Evolutionary conservation across 1,140 invertebrate genomes (phyloP).

Genomic region (Temnothorax longispinosus): DNA sequence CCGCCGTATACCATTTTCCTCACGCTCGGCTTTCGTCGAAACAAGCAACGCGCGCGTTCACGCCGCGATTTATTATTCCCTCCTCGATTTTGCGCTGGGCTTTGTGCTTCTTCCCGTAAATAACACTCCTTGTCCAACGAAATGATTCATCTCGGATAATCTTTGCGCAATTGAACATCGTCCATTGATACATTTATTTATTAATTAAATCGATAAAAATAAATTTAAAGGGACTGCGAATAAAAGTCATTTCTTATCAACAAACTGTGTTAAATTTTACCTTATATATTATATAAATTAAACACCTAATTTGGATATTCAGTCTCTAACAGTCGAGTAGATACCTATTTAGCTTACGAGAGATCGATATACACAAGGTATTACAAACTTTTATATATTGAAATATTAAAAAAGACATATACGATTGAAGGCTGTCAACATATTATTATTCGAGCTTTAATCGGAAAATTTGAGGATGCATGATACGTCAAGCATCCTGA

Average conservation of each 20-base stretch:
- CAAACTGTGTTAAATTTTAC: background rate
- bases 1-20: slow-evolving; percentile 25
- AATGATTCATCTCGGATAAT: slow-evolving; percentile 34
- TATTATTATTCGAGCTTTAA: slow-evolving; percentile 14
- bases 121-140: slow-evolving; percentile 28
- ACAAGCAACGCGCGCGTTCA: slow-evolving; percentile 4
- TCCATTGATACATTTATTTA: background rate
- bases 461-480: background rate
- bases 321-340: background rate
- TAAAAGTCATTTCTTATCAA: background rate
- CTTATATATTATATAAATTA: background rate
- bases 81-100: slow-evolving; percentile 17
- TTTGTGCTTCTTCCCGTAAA: slow-evolving; percentile 46
- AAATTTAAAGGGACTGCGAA: background rate
- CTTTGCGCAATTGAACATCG: slow-evolving; percentile 7
- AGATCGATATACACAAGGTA: background rate
- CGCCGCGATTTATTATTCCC: slow-evolving; percentile 42
- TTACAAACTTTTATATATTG: background rate
- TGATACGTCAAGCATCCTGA: background rate
- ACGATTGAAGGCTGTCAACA: slow-evolving; percentile 10
- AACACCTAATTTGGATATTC: background rate
- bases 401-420: background rate
- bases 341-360: background rate
- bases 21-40: slow-evolving; percentile 31
- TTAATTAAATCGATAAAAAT: slow-evolving; percentile 1